Evolutionary conservation across 2,888 invertebrate species (phyloP).

Genomic region (Petrolisthes manimaculis): DNA sequence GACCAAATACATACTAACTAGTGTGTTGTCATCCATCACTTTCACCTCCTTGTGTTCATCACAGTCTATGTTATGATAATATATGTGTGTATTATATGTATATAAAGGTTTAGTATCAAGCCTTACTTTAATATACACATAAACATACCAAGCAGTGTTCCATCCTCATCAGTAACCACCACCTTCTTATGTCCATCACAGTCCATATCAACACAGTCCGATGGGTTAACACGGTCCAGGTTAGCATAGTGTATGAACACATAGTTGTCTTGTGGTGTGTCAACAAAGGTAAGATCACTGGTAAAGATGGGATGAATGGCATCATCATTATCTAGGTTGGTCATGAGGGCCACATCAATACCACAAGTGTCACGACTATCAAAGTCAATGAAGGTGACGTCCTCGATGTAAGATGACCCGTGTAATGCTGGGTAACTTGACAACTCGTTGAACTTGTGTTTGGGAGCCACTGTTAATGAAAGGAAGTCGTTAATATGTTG

Average conservation of each 20-base stretch:
- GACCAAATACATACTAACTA: too few species aligned
- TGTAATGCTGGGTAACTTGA: conserved; percentile 43
- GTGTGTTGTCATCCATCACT: too few species aligned
- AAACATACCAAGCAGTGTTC: conserved; percentile 45
- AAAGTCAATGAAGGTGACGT: conserved; percentile 15
- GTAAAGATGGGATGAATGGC: conserved; percentile 50
- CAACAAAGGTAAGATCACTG: conserved; percentile 31
- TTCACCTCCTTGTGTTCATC: too few species aligned
- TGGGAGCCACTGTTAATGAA: conserved; percentile 43
- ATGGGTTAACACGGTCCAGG: conserved; percentile 46
- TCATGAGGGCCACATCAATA: conserved; percentile 46
- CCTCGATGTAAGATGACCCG: conserved; percentile 41
- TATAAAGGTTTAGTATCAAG: too few species aligned
- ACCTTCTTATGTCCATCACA: conserved; percentile 63
- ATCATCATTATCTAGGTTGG: conserved; percentile 45
- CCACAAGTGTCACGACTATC: conserved; percentile 22
- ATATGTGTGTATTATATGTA: too few species aligned
- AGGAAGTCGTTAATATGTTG: too few species aligned
- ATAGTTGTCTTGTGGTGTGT: conserved; percentile 25
- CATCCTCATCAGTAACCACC: conserved; percentile 53
- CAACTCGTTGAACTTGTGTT: conserved; percentile 32
- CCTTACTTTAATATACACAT: too few species aligned
- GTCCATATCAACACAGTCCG: conserved; percentile 64
- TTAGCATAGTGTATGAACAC: conserved; percentile 48
- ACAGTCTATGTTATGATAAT: too few species aligned